Percentiles rank a stretch among this genome's conserved stretches.
These are phyloP conservation scores for Diaperis boleti DNA, from an alignment of 2,888 invertebrate genomes.

Conservation along the genomic window DNA sequence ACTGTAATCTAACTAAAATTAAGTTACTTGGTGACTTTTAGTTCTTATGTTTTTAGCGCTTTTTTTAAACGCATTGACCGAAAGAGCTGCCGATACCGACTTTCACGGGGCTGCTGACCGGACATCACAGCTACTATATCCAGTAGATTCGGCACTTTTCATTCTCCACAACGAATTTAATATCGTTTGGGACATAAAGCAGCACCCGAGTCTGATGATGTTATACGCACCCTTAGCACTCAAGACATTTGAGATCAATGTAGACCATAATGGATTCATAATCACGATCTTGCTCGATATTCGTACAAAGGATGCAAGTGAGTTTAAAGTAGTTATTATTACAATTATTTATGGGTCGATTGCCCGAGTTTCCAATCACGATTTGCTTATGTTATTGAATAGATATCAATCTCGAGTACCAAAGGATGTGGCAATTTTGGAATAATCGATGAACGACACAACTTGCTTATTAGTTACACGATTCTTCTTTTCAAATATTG, in stretches of 20 bases:
- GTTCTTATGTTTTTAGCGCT: no score
- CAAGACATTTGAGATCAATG: conserved; percentile 18
- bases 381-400: conserved; percentile 23
- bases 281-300: conserved; percentile 16
- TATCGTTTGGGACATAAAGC: no score
- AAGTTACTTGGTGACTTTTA: no score
- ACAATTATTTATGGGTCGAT: conserved; percentile 30
- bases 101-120: no score
- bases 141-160: no score
- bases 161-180: no score
- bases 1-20: no score
- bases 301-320: conserved; percentile 22
- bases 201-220: conserved; percentile 32
- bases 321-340: conserved; percentile 34
- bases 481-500: neutral
- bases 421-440: conserved; percentile 9
- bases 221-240: conserved; percentile 21
- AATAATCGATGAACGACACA: neutral
- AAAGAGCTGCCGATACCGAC: no score
- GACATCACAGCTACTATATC: no score
- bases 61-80: no score
- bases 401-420: conserved; percentile 23
- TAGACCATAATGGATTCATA: conserved; percentile 26
- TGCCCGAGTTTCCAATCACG: conserved; percentile 30
- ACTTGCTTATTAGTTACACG: neutral